Conservation (phyloP, 2,113 vertebrate species). For the Furnarius figulus region DNA sequence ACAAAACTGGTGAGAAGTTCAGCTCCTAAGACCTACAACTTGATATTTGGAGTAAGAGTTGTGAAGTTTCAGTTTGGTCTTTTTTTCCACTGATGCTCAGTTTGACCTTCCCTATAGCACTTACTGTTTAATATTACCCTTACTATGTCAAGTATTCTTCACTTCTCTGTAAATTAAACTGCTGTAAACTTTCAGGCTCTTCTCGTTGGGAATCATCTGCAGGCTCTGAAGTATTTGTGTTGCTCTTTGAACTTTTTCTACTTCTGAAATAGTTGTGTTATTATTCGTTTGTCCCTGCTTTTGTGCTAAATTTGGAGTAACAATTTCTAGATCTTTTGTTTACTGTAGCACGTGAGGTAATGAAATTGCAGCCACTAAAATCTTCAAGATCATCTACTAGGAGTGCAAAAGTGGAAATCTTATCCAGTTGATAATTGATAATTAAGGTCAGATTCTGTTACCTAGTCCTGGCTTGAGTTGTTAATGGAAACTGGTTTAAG, state of each 20-base stretch:
- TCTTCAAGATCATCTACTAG: background rate
- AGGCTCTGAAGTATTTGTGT: background rate
- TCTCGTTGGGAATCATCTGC: background rate
- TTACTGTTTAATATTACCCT: background rate
- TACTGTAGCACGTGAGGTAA: background rate
- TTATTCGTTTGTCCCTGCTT: background rate
- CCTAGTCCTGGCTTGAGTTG: background rate
- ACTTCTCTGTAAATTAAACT: background rate
- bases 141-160: background rate
- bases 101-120: background rate
- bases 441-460: background rate
- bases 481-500: background rate
- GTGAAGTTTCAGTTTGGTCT: background rate
- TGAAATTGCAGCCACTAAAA: background rate
- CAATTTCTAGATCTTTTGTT: background rate
- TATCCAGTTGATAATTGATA: background rate
- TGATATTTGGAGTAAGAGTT: background rate
- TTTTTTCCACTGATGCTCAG: background rate
- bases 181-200: background rate
- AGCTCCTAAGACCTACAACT: background rate
- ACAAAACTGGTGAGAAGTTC: background rate
- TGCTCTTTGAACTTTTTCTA: background rate
- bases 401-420: background rate
- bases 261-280: background rate
- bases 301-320: background rate